These are phyloP conservation scores for Oenanthe melanoleuca DNA, from an alignment of 2,113 vertebrate genomes.

Conservation along the genomic window DNA sequence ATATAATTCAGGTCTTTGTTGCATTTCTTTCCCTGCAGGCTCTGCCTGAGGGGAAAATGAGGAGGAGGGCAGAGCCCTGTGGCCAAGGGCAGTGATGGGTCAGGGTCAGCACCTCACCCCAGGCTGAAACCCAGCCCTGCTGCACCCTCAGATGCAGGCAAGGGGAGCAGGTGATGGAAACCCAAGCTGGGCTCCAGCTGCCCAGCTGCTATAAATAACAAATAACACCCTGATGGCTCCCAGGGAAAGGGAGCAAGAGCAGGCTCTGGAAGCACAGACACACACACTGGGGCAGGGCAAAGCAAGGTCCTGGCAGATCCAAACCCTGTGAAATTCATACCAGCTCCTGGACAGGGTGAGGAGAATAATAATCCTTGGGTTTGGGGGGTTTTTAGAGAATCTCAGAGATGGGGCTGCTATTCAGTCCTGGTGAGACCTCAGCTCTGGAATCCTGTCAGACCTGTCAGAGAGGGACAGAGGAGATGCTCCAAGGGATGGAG, in stretches of 20 bases:
- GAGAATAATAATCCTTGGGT: too few relatives aligned
- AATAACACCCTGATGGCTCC: too few relatives aligned
- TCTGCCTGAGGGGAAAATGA: neutral
- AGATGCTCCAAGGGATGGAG: neutral
- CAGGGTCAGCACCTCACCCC: neutral
- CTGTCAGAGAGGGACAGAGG: too few relatives aligned
- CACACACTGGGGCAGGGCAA: neutral
- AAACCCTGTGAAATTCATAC: neutral
- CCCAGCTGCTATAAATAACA: slow-evolving; percentile 23
- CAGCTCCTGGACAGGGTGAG: too few relatives aligned
- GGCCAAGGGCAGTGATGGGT: accelerated
- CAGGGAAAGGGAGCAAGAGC: neutral
- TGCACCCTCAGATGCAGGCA: neutral
- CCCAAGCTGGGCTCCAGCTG: slow-evolving; percentile 28
- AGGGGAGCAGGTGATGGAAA: slow-evolving; percentile 47
- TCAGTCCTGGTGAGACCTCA: too few relatives aligned
- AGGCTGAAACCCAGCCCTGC: neutral
- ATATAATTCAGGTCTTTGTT: neutral
- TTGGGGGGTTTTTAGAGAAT: too few relatives aligned
- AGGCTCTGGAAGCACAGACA: neutral
- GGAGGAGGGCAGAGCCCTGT: neutral
- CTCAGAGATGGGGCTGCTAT: too few relatives aligned
- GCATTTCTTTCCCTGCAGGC: neutral
- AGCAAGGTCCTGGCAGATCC: neutral
- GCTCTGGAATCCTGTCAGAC: too few relatives aligned